Conservation (phyloP, 2,888 invertebrate species). For the Cyaniris semiargus region DNA sequence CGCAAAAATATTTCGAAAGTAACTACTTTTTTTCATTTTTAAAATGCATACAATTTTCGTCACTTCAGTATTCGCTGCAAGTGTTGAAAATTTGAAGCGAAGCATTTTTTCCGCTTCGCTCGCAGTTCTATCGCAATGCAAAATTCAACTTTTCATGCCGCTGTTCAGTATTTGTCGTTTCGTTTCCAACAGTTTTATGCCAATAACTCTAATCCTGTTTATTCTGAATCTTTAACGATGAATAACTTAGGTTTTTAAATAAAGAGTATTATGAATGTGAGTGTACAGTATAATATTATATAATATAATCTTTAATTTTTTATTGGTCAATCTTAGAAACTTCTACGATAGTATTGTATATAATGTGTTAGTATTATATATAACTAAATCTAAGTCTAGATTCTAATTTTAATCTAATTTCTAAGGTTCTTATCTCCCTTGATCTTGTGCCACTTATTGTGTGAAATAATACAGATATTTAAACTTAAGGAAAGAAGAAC, state of each 20-base stretch:
- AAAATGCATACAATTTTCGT: constrained; percentile 22
- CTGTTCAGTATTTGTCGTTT: constrained; percentile 34
- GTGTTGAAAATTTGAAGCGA: constrained; percentile 41
- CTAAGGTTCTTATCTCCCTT: too few relatives aligned
- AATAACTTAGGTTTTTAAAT: neutral
- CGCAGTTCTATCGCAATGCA: constrained; percentile 42
- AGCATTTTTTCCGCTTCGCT: constrained; percentile 42
- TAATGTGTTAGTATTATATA: too few relatives aligned
- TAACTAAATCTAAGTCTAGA: too few relatives aligned
- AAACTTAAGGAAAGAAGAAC: too few relatives aligned
- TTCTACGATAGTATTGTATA: too few relatives aligned
- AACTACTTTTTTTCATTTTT: constrained; percentile 16
- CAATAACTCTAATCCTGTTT: neutral
- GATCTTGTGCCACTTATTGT: too few relatives aligned
- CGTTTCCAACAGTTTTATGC: constrained; percentile 17
- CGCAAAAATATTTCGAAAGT: neutral
- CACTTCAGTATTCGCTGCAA: constrained; percentile 37
- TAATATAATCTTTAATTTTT: too few relatives aligned
- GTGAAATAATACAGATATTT: too few relatives aligned
- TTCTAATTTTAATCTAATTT: too few relatives aligned
- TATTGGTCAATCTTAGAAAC: too few relatives aligned
- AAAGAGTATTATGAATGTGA: neutral
- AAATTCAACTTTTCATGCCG: constrained; percentile 44
- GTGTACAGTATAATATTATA: too few relatives aligned
- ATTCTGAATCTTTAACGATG: neutral